Evolutionary conservation across 92 coral and sea anemone species (phyloP).

Genomic region (Paragorgia papillata): DNA sequence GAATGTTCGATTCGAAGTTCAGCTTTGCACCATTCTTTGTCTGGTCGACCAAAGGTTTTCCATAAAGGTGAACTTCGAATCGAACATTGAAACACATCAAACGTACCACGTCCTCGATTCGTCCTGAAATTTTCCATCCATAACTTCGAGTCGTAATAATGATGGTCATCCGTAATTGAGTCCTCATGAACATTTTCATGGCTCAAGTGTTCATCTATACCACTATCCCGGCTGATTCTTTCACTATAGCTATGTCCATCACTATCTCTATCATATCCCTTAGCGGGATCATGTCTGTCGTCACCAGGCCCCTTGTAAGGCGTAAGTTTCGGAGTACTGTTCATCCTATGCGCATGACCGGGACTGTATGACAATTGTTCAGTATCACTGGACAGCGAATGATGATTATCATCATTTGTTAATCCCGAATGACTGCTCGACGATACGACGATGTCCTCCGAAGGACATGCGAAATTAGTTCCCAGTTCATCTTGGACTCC

Average conservation of each 20-base stretch:
- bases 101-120: not conserved
- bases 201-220: slow-evolving; percentile 33
- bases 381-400: not conserved
- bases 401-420: not conserved
- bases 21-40: too few relatives aligned
- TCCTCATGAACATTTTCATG: slow-evolving; percentile 10
- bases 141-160: not conserved
- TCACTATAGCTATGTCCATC: slow-evolving; percentile 3
- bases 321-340: slow-evolving; percentile 34
- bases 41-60: too few relatives aligned
- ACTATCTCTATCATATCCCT: not conserved
- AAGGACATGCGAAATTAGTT: too few relatives aligned
- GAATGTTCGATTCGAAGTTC: too few relatives aligned
- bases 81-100: too few relatives aligned
- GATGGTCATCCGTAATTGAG: not conserved
- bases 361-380: not conserved
- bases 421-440: slow-evolving; percentile 15
- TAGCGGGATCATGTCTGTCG: not conserved
- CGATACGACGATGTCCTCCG: slow-evolving; percentile 15
- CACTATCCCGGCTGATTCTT: slow-evolving; percentile 34
- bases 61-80: too few relatives aligned
- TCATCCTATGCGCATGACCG: slow-evolving; percentile 9
- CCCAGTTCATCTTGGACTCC: not conserved
- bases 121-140: not conserved
- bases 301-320: not conserved